Base-by-base conservation (phyloP, 1,140 invertebrate species). In the Phthorimaea operculella region DNA sequence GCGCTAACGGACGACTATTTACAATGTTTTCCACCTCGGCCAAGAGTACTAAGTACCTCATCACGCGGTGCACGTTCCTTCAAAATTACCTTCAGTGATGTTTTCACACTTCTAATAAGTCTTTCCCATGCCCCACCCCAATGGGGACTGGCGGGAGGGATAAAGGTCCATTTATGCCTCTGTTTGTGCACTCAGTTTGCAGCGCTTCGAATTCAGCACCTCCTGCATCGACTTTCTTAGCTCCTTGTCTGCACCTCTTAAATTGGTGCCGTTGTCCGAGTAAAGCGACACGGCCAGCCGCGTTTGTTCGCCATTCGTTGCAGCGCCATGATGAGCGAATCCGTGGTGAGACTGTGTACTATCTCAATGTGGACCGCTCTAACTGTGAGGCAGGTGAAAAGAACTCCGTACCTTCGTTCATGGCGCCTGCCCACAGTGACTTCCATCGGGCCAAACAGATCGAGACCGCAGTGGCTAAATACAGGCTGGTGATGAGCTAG, bases 401-500 rank as follows among this genome's bases (percentile, higher is more conserved):
- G 9, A 5, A 59, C 64, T n/a, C 79, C 60, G 52, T 71, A 81
- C 1, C 65, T 53, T 51, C 82, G 79, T 52, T 72, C 62, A 6
- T 33, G 51, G 1, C 68, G 34, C 11, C 67, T 18, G 11, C 63
- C 61, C 1, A 70, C 55, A 0, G 28, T 64, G 0, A 74, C 56
- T 9, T 36, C 1, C 45, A 74, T 58, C 0, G 74, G 71, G 0
- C 69, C 72, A 48, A 71, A 75, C 53, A 58, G 71, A 28, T 76
- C 68, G 4, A 63, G 7, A 2, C 58, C 59, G 60, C 18, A 10
- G 59, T 64, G 58, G 4, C 34, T 62, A 39, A 71, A 73, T 0
- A 66, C 56, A 21, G 47, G 54, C 12, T 51, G 55, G 28, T 33
- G 47, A 28, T 59, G 44, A 1, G 54, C 52, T 34, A 70, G 11